Percentiles rank a stretch among this genome's conserved stretches.
These are phyloP conservation scores for Brachionus manjavacas DNA, from an alignment of 1,140 invertebrate species.

Conservation along the genomic window DNA sequence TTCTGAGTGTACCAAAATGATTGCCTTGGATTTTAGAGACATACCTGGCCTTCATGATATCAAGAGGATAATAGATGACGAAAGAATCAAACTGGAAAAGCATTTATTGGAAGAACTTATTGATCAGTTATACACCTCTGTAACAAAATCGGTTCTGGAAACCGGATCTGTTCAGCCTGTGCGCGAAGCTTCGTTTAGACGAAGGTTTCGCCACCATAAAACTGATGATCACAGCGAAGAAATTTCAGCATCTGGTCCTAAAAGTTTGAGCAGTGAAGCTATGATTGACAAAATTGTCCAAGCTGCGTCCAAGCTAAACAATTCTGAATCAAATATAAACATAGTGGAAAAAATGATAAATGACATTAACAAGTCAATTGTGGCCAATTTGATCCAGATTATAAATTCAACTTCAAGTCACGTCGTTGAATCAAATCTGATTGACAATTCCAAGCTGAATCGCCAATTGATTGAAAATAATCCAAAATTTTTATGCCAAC, in stretches of 20 bases:
- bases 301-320: constrained; percentile 29
- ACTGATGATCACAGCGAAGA: not conserved
- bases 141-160: constrained; percentile 15
- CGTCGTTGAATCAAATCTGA: constrained; percentile 20
- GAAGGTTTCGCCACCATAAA: constrained; percentile 29
- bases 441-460: constrained; percentile 31
- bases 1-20: constrained; percentile 7
- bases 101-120: constrained; percentile 12
- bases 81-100: constrained; percentile 28
- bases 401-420: constrained; percentile 34
- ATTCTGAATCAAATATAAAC: constrained; percentile 30
- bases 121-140: constrained; percentile 11
- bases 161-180: not conserved
- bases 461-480: constrained; percentile 27
- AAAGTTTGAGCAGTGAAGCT: not conserved
- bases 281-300: constrained; percentile 39
- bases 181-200: not conserved
- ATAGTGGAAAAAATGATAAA: constrained; percentile 41
- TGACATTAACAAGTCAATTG: constrained; percentile 17
- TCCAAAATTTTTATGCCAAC: constrained; percentile 31
- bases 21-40: not conserved
- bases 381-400: constrained; percentile 14
- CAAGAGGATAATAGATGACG: constrained; percentile 12
- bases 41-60: constrained; percentile 12
- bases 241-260: not conserved